These are phyloP conservation scores for Phymorhynchus buccinoides DNA, from an alignment of 1,140 invertebrate genomes.

Conservation along the genomic window DNA sequence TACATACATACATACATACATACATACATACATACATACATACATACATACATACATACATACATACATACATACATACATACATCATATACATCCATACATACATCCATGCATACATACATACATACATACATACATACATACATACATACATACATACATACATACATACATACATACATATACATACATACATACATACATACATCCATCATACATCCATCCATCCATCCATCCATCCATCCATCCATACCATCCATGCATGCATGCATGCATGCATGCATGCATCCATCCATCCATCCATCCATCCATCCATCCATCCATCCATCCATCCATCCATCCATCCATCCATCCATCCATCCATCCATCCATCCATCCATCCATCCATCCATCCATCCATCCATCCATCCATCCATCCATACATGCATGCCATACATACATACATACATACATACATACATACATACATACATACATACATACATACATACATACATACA, in stretches of 20 bases:
- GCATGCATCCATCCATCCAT: not conserved
- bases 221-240: not conserved
- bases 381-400: conserved; percentile 17
- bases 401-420: conserved; percentile 9
- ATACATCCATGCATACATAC: too few relatives aligned
- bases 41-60: not conserved
- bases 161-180: not conserved
- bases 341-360: not conserved
- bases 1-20: not conserved
- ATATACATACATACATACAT: not conserved
- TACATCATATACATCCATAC: too few relatives aligned
- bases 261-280: conserved; percentile 45
- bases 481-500: not conserved
- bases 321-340: not conserved
- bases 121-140: too few relatives aligned
- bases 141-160: too few relatives aligned
- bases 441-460: not conserved
- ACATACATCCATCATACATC: too few relatives aligned
- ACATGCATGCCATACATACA: too few relatives aligned
- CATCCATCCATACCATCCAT: conserved; percentile 34
- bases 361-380: conserved; percentile 17
- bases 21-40: not conserved
- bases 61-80: too few relatives aligned
- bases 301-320: too few relatives aligned
- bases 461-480: not conserved